These are phyloP conservation scores for Euwallacea fornicatus DNA, from an alignment of 1,140 invertebrate species.

Conservation along the genomic window DNA sequence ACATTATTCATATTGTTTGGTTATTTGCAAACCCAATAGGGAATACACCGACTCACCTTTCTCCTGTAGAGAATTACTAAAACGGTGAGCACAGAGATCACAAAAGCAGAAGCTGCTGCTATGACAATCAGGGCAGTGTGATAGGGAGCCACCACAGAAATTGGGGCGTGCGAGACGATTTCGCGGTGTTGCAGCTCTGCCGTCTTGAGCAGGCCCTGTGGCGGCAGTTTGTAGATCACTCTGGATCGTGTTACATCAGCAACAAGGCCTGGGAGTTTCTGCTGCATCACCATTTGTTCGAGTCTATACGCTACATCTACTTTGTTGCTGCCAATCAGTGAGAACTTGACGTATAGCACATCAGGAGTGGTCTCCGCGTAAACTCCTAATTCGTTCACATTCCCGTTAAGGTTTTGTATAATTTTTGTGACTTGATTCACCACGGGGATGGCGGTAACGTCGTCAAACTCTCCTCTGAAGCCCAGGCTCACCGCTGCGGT, in stretches of 20 bases:
- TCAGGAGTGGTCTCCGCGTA: constrained; percentile 60
- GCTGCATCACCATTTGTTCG: constrained; percentile 65
- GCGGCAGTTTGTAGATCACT: constrained; percentile 61
- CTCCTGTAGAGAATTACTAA: constrained; percentile 68
- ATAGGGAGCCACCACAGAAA: constrained; percentile 67
- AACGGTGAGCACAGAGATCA: constrained; percentile 70
- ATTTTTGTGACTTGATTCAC: constrained; percentile 59
- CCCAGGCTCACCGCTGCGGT: constrained; percentile 64
- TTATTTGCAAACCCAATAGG: too few species aligned
- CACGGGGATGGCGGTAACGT: constrained; percentile 53
- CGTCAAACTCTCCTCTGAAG: constrained; percentile 61
- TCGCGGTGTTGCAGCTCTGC: constrained; percentile 67
- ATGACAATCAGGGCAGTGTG: constrained; percentile 71
- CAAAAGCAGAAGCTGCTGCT: constrained; percentile 69
- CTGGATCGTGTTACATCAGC: constrained; percentile 68
- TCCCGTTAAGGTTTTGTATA: constrained; percentile 59
- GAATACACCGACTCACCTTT: constrained; percentile 53
- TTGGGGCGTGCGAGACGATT: constrained; percentile 66
- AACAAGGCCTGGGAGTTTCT: constrained; percentile 59
- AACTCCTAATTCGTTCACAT: constrained; percentile 59
- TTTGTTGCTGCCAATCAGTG: constrained; percentile 64
- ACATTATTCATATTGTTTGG: too few species aligned
- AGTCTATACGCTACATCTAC: constrained; percentile 67
- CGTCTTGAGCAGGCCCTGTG: constrained; percentile 52
- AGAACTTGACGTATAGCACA: constrained; percentile 61